These are phyloP conservation scores for Triplophysa dalaica DNA, from an alignment of 2,113 vertebrate species.

Conservation along the genomic window DNA sequence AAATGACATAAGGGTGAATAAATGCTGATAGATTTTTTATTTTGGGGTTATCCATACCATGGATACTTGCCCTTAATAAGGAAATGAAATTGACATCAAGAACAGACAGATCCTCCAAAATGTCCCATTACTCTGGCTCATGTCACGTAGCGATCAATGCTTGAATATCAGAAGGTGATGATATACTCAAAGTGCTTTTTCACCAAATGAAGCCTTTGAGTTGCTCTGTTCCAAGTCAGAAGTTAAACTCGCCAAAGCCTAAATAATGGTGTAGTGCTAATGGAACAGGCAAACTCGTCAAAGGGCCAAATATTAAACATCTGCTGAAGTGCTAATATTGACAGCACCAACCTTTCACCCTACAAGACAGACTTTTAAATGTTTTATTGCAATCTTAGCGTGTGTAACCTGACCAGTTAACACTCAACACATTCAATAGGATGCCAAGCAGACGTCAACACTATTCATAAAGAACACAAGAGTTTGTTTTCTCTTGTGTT, in stretches of 20 bases:
- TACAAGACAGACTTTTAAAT: neutral
- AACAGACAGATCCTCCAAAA: slow-evolving; percentile 14
- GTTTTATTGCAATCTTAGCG: slow-evolving; percentile 15
- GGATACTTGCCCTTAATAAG: no score
- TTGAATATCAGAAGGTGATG: slow-evolving; percentile 7
- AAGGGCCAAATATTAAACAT: neutral
- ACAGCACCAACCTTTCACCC: neutral
- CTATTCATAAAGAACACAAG: slow-evolving; percentile 40
- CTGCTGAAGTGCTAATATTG: neutral
- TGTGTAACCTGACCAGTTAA: slow-evolving; percentile 19
- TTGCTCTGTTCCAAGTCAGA: slow-evolving; percentile 33
- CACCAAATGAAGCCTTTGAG: slow-evolving; percentile 24
- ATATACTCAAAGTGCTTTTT: slow-evolving; percentile 46
- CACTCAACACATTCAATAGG: slow-evolving; percentile 20
- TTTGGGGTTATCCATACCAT: no score
- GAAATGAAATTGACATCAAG: neutral
- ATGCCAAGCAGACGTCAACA: slow-evolving; percentile 31
- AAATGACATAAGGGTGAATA: no score
- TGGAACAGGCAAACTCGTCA: neutral
- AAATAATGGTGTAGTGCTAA: neutral
- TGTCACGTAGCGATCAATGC: slow-evolving; percentile 26
- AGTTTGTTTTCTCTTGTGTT: slow-evolving; percentile 44
- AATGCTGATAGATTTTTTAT: no score
- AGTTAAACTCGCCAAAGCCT: neutral
- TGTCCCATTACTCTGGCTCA: slow-evolving; percentile 24